phyloP scores from a whole-genome alignment of 2,113 vertebrate genomes.

The Calyptommatus sinebrachiatus region DNA sequence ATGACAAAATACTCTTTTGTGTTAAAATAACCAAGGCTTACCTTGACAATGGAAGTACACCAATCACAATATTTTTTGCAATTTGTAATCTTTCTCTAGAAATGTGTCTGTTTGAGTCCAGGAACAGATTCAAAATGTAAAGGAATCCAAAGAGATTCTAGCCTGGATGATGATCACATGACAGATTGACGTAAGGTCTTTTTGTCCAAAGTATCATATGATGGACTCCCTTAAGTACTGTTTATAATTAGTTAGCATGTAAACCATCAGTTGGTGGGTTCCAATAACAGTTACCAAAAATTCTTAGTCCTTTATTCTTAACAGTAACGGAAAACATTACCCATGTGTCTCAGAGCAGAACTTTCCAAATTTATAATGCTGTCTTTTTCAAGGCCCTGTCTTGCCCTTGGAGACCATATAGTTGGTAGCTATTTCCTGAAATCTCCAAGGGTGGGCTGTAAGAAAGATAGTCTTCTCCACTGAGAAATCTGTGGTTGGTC shows the following conservation, averaged over 20 bases:
- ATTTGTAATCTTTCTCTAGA: slow-evolving; percentile 2
- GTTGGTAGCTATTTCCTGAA: too few relatives aligned
- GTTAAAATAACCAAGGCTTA: neutral
- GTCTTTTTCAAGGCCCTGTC: neutral
- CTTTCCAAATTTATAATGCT: neutral
- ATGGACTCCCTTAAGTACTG: neutral
- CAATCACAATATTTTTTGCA: neutral
- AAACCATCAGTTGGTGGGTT: neutral
- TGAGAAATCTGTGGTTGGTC: neutral
- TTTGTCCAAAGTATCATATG: too few relatives aligned
- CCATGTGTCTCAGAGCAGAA: neutral
- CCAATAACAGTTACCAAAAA: neutral
- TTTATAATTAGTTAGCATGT: neutral
- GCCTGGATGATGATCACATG: too few relatives aligned
- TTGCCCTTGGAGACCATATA: neutral
- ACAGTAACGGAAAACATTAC: fast-evolving
- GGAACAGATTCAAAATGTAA: neutral
- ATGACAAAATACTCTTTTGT: neutral
- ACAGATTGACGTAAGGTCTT: neutral
- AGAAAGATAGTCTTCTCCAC: neutral
- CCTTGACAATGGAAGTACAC: neutral
- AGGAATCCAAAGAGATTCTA: neutral
- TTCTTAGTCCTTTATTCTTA: neutral
- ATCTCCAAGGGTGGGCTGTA: neutral
- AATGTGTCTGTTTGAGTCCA: neutral